Conservation (phyloP, 2,797 vertebrate genomes). For the Rhincodon typus region DNA sequence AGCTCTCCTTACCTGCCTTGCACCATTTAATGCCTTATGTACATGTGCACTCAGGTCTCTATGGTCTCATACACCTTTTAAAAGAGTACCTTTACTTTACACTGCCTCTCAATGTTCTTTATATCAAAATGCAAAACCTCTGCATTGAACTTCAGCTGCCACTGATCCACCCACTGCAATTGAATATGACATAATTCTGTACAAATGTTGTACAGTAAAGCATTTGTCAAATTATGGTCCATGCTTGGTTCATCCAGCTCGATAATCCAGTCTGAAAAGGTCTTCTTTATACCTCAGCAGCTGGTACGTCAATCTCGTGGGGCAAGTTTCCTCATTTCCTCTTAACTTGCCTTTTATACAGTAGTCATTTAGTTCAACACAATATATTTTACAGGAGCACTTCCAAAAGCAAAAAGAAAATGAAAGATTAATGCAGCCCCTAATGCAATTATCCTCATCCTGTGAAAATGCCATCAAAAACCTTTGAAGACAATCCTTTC, state of each 20-base stretch:
- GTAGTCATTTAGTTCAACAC: too few relatives aligned
- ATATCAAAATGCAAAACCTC: too few relatives aligned
- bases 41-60: too few relatives aligned
- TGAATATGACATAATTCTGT: neutral
- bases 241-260: neutral
- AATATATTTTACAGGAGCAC: neutral
- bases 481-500: neutral
- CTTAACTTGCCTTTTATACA: neutral
- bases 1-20: too few relatives aligned
- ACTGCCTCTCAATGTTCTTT: too few relatives aligned
- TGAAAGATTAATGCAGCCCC: neutral
- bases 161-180: too few relatives aligned
- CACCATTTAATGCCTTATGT: too few relatives aligned
- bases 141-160: too few relatives aligned
- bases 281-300: neutral
- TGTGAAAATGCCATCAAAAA: neutral
- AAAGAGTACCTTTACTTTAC: too few relatives aligned
- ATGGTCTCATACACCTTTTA: too few relatives aligned
- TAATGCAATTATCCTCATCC: neutral
- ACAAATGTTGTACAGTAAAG: neutral
- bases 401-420: neutral
- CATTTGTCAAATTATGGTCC: neutral
- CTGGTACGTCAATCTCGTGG: too few relatives aligned
- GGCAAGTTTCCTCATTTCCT: neutral
- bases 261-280: neutral